Percentiles rank a stretch among this genome's conserved stretches.
Evolutionary conservation across 2,113 vertebrate species (phyloP).

Genomic region (Panthera tigris): DNA sequence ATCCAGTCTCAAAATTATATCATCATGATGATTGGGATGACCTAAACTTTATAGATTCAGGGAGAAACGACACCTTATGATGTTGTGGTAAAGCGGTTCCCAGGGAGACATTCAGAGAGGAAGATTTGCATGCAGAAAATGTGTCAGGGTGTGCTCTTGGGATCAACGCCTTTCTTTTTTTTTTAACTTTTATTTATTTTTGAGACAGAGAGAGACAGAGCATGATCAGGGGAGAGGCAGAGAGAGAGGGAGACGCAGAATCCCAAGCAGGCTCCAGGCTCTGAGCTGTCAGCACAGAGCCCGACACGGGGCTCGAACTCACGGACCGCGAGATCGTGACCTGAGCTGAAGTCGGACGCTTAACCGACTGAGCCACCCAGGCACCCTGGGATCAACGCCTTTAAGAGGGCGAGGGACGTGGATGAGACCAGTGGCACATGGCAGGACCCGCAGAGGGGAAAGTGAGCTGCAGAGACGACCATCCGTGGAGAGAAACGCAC

Average conservation of each 20-base stretch:
- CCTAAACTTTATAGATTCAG: background rate
- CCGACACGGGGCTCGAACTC: no score
- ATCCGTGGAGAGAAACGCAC: no score
- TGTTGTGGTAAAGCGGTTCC: background rate
- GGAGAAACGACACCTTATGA: background rate
- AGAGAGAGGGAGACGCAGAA: no score
- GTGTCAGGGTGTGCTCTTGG: background rate
- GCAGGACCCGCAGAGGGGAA: no score
- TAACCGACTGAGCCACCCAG: no score
- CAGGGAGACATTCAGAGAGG: background rate
- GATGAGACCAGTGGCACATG: background rate
- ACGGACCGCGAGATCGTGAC: fast-evolving
- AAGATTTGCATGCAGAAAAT: background rate
- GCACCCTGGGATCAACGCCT: background rate
- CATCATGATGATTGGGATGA: background rate
- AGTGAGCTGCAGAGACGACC: fast-evolving
- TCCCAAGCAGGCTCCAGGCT: fast-evolving
- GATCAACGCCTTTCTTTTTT: no score
- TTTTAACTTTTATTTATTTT: no score
- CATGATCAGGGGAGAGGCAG: fast-evolving
- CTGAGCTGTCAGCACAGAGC: no score
- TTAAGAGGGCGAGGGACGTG: background rate
- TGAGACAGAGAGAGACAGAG: no score
- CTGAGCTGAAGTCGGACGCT: no score
- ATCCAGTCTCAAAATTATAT: background rate